phyloP scores from a whole-genome alignment of 2,797 vertebrate species.

The Chelidonichthys spinosus region DNA sequence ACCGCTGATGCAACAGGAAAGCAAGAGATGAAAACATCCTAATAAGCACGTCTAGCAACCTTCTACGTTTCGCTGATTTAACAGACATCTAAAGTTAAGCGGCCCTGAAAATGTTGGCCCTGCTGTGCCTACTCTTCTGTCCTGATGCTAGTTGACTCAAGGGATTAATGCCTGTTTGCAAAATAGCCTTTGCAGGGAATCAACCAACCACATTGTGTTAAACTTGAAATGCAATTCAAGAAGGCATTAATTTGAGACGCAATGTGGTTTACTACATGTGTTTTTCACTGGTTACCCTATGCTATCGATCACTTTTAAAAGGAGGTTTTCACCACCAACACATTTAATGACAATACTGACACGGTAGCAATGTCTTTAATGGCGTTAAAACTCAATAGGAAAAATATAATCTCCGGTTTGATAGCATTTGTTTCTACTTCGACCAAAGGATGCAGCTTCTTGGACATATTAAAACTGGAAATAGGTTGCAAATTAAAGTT shows the following conservation, averaged over 20 bases:
- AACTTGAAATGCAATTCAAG: conserved; percentile 26
- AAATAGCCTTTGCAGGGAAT: conserved; percentile 41
- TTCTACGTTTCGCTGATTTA: conserved; percentile 43
- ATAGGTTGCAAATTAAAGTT: conserved; percentile 9
- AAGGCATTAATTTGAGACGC: conserved; percentile 11
- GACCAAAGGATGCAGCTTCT: conserved; percentile 10
- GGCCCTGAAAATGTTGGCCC: conserved; percentile 41
- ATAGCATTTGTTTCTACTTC: conserved; percentile 33
- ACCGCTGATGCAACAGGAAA: conserved; percentile 70
- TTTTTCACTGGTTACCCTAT: not conserved
- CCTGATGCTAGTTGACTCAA: conserved; percentile 51
- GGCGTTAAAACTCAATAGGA: not conserved
- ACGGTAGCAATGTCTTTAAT: not conserved
- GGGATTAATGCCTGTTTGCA: conserved; percentile 50
- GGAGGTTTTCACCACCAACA: not conserved
- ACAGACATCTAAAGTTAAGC: conserved; percentile 47
- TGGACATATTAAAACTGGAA: not conserved
- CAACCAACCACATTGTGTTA: conserved; percentile 27
- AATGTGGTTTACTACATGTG: not conserved
- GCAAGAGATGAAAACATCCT: conserved; percentile 67
- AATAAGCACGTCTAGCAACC: conserved; percentile 49
- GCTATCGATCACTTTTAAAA: not conserved
- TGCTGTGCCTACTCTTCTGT: conserved; percentile 50
- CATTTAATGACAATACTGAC: conserved; percentile 1
- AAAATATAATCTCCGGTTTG: not conserved